These are phyloP conservation scores for Pseudorectes ferrugineus DNA, from an alignment of 2,113 vertebrate species.

Conservation along the genomic window DNA sequence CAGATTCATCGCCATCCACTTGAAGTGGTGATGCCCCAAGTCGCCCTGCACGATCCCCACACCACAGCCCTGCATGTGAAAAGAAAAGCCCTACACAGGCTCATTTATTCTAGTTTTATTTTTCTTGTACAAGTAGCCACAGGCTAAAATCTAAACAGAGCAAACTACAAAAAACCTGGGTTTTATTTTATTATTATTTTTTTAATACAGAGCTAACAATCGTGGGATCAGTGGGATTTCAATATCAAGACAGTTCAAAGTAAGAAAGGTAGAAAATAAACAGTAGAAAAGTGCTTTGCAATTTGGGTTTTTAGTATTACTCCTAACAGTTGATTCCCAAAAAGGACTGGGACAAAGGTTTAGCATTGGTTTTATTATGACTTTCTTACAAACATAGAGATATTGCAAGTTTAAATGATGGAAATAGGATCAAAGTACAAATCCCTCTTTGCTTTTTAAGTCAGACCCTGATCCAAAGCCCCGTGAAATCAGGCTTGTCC, in stretches of 20 bases:
- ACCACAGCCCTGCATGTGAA: not conserved
- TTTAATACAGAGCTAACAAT: slow-evolving; percentile 60
- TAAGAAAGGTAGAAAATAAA: slow-evolving; percentile 56
- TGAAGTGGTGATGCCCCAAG: not conserved
- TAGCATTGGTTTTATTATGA: not conserved
- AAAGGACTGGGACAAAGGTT: not conserved
- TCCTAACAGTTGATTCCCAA: not conserved
- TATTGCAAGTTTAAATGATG: not conserved
- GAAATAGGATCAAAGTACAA: not conserved
- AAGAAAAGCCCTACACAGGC: not conserved
- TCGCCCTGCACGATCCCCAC: accelerated
- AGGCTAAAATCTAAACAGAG: slow-evolving; percentile 70
- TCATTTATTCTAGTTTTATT: slow-evolving; percentile 64
- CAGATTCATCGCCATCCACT: accelerated
- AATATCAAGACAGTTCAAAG: slow-evolving; percentile 38
- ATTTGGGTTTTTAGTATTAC: slow-evolving; percentile 28
- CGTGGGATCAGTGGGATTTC: slow-evolving; percentile 61
- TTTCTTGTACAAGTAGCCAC: slow-evolving; percentile 65
- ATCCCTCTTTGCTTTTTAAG: not conserved
- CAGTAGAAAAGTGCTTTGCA: slow-evolving; percentile 57
- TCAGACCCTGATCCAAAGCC: not conserved
- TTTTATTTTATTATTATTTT: not conserved
- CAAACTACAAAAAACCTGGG: slow-evolving; percentile 51
- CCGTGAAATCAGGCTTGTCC: not conserved
- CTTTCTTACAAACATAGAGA: not conserved